Percentiles rank a stretch among this genome's conserved stretches.
Conservation (phyloP, 2,888 invertebrate genomes). For the Ochlodes sylvanus region DNA sequence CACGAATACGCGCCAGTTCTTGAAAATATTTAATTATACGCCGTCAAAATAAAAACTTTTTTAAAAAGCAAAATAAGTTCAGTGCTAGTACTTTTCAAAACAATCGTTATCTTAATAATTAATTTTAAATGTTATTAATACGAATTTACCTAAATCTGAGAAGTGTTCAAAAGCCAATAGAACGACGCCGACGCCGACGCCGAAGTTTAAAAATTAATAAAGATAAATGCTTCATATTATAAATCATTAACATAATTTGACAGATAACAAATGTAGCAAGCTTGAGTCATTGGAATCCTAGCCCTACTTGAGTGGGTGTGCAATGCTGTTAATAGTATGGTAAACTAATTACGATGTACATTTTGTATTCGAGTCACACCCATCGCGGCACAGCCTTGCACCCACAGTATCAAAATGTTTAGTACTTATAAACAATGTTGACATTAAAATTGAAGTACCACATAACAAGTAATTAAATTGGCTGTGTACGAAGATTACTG, state of each 20-base stretch:
- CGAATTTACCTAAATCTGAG: too few relatives aligned
- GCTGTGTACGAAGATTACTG: constrained; percentile 7
- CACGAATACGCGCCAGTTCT: too few relatives aligned
- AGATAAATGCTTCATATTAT: constrained; percentile 10
- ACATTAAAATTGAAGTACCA: constrained; percentile 24
- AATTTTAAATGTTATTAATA: too few relatives aligned
- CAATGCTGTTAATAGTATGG: constrained; percentile 38
- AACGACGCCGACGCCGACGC: too few relatives aligned
- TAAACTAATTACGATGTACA: constrained; percentile 41
- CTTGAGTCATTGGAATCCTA: constrained; percentile 21
- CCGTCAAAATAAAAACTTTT: too few relatives aligned
- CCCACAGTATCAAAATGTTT: constrained; percentile 39
- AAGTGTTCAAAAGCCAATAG: too few relatives aligned
- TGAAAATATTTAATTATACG: too few relatives aligned
- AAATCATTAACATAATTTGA: constrained; percentile 7
- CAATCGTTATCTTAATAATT: too few relatives aligned
- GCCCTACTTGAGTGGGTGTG: constrained; percentile 30
- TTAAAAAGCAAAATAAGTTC: background rate
- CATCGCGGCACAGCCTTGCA: constrained; percentile 39
- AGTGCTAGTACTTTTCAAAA: background rate
- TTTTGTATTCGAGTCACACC: constrained; percentile 37
- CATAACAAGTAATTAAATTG: constrained; percentile 20
- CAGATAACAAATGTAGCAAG: constrained; percentile 14
- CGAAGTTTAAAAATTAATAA: background rate
- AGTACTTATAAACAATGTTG: constrained; percentile 28